Base-by-base conservation (phyloP, 2,113 vertebrate genomes). In the Psammodynastes pulverulentus region DNA sequence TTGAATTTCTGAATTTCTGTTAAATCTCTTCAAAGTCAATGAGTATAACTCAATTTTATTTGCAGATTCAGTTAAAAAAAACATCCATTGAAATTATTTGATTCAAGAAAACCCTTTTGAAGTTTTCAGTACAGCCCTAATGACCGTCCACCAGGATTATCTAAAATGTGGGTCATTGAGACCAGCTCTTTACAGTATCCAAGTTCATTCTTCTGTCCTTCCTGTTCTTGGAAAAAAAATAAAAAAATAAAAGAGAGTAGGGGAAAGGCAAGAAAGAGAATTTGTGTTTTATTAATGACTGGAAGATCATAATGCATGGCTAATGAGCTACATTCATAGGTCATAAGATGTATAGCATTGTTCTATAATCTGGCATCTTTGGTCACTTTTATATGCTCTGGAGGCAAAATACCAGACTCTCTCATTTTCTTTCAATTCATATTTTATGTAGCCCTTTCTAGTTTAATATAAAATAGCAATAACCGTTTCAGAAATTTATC, bases 371-470 rank as follows among this genome's bases (percentile, higher is more conserved):
- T 58, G 87, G 12, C 8, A 88, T 9, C 67, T 72, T 72, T 19
- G 58, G 9, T 87, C 15, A 51, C 7, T 92, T 84, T 52, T 88
- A 87, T 51, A 84, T 90, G 29, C 12, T 39, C n/a, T 86, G 10
- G 12, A 51, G 84, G 52, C 39, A 34, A 24, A 92, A 87, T 51
- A 53, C 39, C 84, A 85, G 62, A 46, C 58, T 52, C 62, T 90
- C 85, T 92, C 91, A 92, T 94, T 94, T 92, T 92, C 72, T 86
- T 91, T 91, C 89, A 84, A 91, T 92, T 79, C 90, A 92, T 94
- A 91, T 92, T 94, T 92, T 89, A 90, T 92, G 86, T 45, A 54
- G 53, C 92, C n/a, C 43, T 91, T 91, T 91, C 89, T 62, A 88
- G 86, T 91, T 94, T 91, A 92, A 91, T 94, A 92, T 92, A 94